Evolutionary conservation across 2,888 invertebrate species (phyloP), one percentile per base, ranked within the genome.

Genomic region (Myopa tessellatipennis): DNA sequence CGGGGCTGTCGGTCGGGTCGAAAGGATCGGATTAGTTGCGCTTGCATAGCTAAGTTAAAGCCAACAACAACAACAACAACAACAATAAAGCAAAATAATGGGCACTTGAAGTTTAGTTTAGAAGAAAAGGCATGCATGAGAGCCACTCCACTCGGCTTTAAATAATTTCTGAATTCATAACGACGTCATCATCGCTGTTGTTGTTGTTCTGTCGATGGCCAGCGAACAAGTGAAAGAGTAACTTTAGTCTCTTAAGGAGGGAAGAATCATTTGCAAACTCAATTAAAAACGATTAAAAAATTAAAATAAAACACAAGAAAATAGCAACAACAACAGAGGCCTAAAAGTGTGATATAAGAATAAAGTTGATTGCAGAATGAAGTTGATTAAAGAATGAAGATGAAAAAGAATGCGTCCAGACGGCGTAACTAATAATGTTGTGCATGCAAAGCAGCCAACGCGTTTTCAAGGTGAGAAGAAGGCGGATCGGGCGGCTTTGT

Each of bases 371-470:
- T 45, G 10, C 6, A 2, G 45, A 1, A 45, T 45, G 45, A 45
- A 45, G 45, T 45, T 45, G 45, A 45, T 45, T 45, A 45, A 45
- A 45, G 45, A 45, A 45, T 45, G 45, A 45, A 45, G 45, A 45
- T 8, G 10, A 36, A 52, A 40, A 40, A 36, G 84, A 84, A 85
- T 84, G 85, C 85, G 84, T 85, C 85, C 85, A 86, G 81, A 84
- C 84, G 84, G 85, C 86, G 86, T 84, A 85, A 85, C 85, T 79
- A 79, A 79, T 79, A 79, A 77, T 75, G 60, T 67, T 52, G 77
- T 67, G 68, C 79, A 79, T 79, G 79, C 79, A 85, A 86, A 81
- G 81, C 79, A 79, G 26, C 14, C 26, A 26, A 52, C 18, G 36
- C 45, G 45, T 10, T 45, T 45, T 45, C 45, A 45, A 45, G 45